Evolutionary conservation across 1,140 invertebrate species (phyloP), one percentile per base, ranked within the genome.

Genomic region (Sitodiplosis mosellana): DNA sequence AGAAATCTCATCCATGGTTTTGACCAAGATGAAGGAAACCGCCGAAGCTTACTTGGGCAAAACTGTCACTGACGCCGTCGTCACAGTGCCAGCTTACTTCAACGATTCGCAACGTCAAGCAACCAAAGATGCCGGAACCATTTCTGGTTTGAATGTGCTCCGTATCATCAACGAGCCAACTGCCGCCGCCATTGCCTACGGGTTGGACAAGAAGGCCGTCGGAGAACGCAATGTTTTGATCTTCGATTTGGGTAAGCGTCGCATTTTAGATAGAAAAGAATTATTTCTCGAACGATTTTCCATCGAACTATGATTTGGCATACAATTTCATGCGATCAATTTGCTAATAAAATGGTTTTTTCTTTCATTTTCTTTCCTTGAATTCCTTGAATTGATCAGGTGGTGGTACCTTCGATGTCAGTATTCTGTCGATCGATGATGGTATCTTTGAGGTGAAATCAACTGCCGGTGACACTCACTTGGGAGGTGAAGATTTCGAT

Each of bases 1-100:
- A 66, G 86, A 91, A 69, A 76, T 91, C 48, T 86, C 81, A 42
- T 83, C 85, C 0, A 90, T 90, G 85, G 77, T 91, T 4, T 60
- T 90, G 48, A 73, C 70, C 10, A 89, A 85, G 59, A 83, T 84
- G 81, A 80, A 77, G 53, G 78, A 84, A 60, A 74, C 71, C 0
- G 69, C 75, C 2, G 74, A 76, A 51, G 66, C 70, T 0, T 77
- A 68, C 51, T 52, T 76, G 33, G 74, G 74, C 33, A 59, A 53
- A 10, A 68, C 63, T 51, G 71, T 80, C 0, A 69, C 60, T 47
- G 75, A 80, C 55, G 78, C 77, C 5, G 74, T 86, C 0, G 72
- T 81, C 40, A 81, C 78, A 8, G 78, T 81, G 2, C 80, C 80
- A 10, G 75, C 69, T 56, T 78, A 79, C 53, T 79, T 79, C 53